phyloP scores from a whole-genome alignment of 2,888 invertebrate species.

The Gymnosoma rotundatum region DNA sequence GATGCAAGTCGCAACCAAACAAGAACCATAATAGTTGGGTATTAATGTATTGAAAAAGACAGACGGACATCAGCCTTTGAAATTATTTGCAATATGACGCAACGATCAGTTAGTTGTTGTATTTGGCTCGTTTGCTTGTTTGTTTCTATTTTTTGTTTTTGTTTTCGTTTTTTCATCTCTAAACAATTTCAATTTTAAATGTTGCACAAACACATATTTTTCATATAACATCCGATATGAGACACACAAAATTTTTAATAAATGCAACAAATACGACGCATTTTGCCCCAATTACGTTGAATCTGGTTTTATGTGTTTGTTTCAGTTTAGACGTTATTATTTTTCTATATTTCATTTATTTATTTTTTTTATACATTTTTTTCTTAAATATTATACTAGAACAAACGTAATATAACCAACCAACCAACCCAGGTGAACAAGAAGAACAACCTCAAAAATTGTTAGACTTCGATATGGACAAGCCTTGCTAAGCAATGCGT shows the following conservation, averaged over 20 bases:
- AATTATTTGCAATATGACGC: constrained; percentile 66
- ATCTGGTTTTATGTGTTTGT: constrained; percentile 69
- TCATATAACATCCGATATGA: constrained; percentile 68
- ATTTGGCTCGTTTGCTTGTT: constrained; percentile 27
- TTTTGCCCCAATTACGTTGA: constrained; percentile 72
- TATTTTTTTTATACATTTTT: constrained; percentile 9
- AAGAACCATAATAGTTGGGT: constrained; percentile 53
- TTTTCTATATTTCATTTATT: constrained; percentile 7
- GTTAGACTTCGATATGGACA: constrained; percentile 62
- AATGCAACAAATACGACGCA: constrained; percentile 65
- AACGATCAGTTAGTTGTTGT: constrained; percentile 61
- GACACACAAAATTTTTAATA: constrained; percentile 59
- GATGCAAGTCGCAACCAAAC: constrained; percentile 52
- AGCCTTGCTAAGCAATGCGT: constrained; percentile 65
- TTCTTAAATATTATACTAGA: constrained; percentile 61
- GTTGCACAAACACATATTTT: constrained; percentile 51
- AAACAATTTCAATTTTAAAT: constrained; percentile 69
- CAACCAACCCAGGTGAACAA: constrained; percentile 65
- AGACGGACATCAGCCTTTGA: constrained; percentile 56
- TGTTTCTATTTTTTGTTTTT: constrained; percentile 38
- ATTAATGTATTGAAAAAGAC: not conserved
- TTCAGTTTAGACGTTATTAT: constrained; percentile 39
- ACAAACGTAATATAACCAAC: constrained; percentile 2
- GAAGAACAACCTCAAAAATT: constrained; percentile 67
- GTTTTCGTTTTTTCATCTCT: constrained; percentile 46